Evolutionary conservation across 2,888 invertebrate genomes (phyloP).

Genomic region (Noctua pronuba): DNA sequence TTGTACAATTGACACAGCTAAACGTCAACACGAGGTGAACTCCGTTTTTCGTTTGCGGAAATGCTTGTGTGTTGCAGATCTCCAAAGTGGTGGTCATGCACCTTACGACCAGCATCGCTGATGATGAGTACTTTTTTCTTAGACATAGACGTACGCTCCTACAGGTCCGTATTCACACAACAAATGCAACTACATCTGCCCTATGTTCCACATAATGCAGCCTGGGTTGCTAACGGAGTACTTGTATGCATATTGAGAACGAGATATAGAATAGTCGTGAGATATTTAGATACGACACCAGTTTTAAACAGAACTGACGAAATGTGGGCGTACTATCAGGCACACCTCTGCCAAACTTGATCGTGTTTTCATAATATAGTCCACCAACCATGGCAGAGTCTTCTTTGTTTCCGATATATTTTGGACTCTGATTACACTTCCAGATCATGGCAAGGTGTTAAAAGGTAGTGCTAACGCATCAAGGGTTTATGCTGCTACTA

Average conservation of each 20-base stretch:
- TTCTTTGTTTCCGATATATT: not conserved
- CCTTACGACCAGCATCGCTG: not conserved
- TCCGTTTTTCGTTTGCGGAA: conserved; percentile 3
- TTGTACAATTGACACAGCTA: not conserved
- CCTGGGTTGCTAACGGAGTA: not conserved
- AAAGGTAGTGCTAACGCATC: too few relatives aligned
- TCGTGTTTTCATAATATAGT: not conserved
- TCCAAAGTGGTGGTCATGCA: not conserved
- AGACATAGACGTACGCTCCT: not conserved
- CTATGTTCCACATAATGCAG: too few relatives aligned
- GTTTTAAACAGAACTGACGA: not conserved
- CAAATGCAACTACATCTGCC: not conserved
- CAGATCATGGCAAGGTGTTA: not conserved
- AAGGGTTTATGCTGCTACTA: too few relatives aligned
- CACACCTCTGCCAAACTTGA: not conserved
- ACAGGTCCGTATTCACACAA: not conserved
- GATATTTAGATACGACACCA: not conserved
- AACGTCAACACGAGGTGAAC: not conserved
- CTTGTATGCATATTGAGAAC: not conserved
- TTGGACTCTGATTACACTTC: not conserved
- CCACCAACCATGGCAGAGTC: not conserved
- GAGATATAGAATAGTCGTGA: not conserved
- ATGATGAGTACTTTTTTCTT: not conserved
- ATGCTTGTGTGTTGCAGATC: not conserved
- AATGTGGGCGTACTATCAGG: not conserved